These are phyloP conservation scores for Chelidonichthys spinosus DNA, from an alignment of 2,797 vertebrate species.

Conservation along the genomic window DNA sequence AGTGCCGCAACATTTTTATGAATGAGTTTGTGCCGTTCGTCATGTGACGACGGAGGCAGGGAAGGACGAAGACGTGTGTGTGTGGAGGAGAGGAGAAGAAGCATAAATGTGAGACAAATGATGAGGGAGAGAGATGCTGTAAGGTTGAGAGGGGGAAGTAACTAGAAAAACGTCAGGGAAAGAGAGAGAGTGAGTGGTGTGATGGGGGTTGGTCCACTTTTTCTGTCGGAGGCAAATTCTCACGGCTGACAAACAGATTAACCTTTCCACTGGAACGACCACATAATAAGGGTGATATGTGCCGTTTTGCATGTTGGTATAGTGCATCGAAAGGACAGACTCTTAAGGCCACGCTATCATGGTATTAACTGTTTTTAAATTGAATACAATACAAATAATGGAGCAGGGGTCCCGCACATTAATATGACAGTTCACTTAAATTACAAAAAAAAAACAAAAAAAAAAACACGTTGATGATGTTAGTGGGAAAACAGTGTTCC, in stretches of 20 bases:
- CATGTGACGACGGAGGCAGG: slow-evolving; percentile 15
- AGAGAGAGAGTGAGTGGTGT: slow-evolving; percentile 17
- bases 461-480: neutral
- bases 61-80: neutral
- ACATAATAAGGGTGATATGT: neutral
- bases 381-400: neutral
- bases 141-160: neutral
- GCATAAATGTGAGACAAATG: neutral
- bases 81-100: neutral
- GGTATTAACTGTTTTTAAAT: neutral
- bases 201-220: slow-evolving; percentile 48
- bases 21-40: slow-evolving; percentile 66
- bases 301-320: neutral
- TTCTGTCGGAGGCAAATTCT: slow-evolving; percentile 38
- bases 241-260: slow-evolving; percentile 9
- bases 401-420: neutral
- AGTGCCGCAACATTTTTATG: slow-evolving; percentile 65
- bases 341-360: neutral
- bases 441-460: neutral
- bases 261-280: slow-evolving; percentile 1
- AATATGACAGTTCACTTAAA: neutral
- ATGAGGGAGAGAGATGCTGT: neutral
- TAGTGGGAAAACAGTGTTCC: too few relatives aligned
- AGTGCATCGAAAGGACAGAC: neutral
- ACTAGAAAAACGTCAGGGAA: neutral